Evolutionary conservation across 2,113 vertebrate genomes (phyloP).

Genomic region (Gallinago paraguaiae): DNA sequence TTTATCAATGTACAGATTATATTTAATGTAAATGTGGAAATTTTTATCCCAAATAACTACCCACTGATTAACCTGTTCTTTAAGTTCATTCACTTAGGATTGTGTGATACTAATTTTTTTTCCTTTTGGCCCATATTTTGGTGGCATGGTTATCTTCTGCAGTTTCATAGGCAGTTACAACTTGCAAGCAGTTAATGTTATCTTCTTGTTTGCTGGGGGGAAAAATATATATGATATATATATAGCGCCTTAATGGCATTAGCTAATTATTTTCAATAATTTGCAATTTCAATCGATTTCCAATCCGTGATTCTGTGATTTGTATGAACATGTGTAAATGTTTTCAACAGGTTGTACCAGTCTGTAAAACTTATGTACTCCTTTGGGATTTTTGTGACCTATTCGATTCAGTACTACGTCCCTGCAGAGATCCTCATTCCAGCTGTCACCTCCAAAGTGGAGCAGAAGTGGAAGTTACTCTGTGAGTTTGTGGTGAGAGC

Average conservation of each 20-base stretch:
- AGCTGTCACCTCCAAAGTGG: slow-evolving; percentile 69
- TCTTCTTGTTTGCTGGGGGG: neutral
- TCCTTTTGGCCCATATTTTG: neutral
- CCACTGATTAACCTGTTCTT: neutral
- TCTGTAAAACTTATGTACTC: slow-evolving; percentile 88
- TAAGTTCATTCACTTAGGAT: neutral
- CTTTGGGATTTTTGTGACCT: slow-evolving; percentile 90
- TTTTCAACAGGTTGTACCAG: slow-evolving; percentile 84
- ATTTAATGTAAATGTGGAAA: neutral
- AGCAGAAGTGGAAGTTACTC: slow-evolving; percentile 76
- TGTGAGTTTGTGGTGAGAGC: slow-evolving; percentile 75
- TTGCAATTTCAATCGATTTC: neutral
- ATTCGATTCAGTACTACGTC: slow-evolving; percentile 89
- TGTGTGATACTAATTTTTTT: neutral
- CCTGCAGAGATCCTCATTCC: slow-evolving; percentile 87
- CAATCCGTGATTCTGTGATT: neutral
- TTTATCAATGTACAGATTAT: neutral
- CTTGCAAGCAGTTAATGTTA: neutral
- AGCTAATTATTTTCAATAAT: neutral
- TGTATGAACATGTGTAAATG: neutral
- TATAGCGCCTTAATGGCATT: neutral
- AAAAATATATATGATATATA: neutral
- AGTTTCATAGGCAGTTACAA: neutral
- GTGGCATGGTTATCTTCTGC: neutral
- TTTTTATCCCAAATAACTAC: neutral